phyloP scores from a whole-genome alignment of 2,888 invertebrate genomes.

The Lypha dubia region DNA sequence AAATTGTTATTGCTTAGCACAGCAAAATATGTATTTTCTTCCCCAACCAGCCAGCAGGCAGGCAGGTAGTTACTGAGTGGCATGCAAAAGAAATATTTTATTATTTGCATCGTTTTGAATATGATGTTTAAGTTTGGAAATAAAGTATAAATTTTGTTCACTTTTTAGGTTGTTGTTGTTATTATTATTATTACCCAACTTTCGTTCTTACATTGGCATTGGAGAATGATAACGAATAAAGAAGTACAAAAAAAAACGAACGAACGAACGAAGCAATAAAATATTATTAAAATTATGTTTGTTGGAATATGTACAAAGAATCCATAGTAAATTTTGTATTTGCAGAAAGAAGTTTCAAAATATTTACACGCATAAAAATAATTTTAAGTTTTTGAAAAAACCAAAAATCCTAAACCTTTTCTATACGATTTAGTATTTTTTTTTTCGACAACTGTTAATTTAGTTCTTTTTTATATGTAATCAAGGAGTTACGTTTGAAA shows the following conservation, averaged over 20 bases:
- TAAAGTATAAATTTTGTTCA: conserved; percentile 64
- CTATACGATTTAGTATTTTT: too few species aligned
- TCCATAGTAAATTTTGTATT: conserved; percentile 49
- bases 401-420: too few species aligned
- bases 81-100: conserved; percentile 12
- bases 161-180: conserved; percentile 52
- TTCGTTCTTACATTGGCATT: conserved; percentile 40
- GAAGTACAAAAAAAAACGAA: too few species aligned
- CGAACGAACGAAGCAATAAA: conserved; percentile 79
- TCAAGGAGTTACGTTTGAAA: too few species aligned
- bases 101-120: conserved; percentile 52
- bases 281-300: conserved; percentile 81
- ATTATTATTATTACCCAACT: conserved; percentile 72
- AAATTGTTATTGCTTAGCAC: conserved; percentile 75
- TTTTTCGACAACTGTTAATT: too few species aligned
- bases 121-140: conserved; percentile 55
- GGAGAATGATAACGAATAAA: conserved; percentile 4
- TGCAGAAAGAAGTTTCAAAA: conserved; percentile 19
- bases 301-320: conserved; percentile 59
- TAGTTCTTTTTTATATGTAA: too few species aligned
- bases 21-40: conserved; percentile 60
- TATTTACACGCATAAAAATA: conserved; percentile 43
- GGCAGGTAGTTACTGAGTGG: background rate
- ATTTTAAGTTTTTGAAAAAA: background rate
- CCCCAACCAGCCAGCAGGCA: too few species aligned